Percentiles rank a stretch among this genome's conserved stretches.
Conservation (phyloP, 1,140 invertebrate species). For the Wiebesia pumilae region DNA sequence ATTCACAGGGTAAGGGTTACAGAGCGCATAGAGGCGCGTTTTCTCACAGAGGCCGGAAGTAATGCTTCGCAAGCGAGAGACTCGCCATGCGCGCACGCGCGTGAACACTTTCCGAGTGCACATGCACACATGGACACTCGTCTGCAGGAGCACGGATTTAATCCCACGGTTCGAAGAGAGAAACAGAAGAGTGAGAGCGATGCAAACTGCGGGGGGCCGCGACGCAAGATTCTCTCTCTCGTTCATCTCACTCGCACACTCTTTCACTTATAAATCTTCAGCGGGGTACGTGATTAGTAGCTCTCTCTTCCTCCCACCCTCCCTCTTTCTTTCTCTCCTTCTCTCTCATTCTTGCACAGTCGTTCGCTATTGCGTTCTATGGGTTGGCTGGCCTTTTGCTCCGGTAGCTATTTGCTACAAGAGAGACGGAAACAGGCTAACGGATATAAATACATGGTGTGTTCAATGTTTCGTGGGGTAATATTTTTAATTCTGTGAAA, state of each 20-base stretch:
- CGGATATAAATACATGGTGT: conserved; percentile 51
- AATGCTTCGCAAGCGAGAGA: conserved; percentile 61
- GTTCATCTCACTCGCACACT: conserved; percentile 60
- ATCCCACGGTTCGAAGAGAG: conserved; percentile 67
- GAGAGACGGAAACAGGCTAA: conserved; percentile 53
- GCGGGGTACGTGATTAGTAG: conserved; percentile 71
- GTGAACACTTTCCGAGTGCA: conserved; percentile 59
- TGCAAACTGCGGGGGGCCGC: conserved; percentile 68
- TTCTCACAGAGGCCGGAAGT: conserved; percentile 68
- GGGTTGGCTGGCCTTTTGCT: conserved; percentile 1
- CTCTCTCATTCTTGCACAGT: conserved; percentile 38
- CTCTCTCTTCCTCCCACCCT: conserved; percentile 54
- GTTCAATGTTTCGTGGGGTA: conserved; percentile 40
- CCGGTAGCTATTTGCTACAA: conserved; percentile 35
- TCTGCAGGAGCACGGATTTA: conserved; percentile 61
- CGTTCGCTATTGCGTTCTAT: not conserved
- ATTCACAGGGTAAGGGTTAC: not conserved
- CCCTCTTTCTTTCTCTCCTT: conserved; percentile 25
- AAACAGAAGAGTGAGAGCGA: conserved; percentile 6
- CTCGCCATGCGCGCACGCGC: conserved; percentile 55
- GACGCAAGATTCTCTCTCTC: conserved; percentile 63
- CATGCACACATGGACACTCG: conserved; percentile 58
- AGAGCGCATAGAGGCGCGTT: conserved; percentile 26
- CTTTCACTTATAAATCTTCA: conserved; percentile 72
- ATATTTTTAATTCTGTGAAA: not conserved